Conservation (phyloP, 2,888 invertebrate species). For the Zeuzera pyrina region DNA sequence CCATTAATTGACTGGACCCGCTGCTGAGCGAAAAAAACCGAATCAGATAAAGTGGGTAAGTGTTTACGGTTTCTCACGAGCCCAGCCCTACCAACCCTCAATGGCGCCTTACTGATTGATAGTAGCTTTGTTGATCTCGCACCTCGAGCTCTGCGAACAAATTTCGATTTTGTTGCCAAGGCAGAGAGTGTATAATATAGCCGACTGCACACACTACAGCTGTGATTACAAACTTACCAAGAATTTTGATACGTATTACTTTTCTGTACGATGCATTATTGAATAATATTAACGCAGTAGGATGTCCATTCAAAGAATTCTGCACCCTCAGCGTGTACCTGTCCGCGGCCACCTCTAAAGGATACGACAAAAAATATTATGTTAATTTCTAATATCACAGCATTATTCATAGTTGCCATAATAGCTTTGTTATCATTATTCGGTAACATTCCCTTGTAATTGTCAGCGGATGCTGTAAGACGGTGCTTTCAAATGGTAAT, state of each 20-base stretch:
- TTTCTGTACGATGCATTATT: constrained; percentile 20
- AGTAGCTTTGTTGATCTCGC: constrained; percentile 57
- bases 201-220: too few species aligned
- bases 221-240: too few species aligned
- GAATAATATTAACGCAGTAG: constrained; percentile 14
- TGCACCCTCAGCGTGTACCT: constrained; percentile 70
- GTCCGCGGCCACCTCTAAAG: constrained; percentile 67
- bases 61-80: constrained; percentile 72
- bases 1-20: constrained; percentile 70
- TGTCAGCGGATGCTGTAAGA: constrained; percentile 30
- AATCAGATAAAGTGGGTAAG: constrained; percentile 69
- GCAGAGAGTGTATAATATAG: constrained; percentile 20
- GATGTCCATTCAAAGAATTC: constrained; percentile 67
- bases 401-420: constrained; percentile 65
- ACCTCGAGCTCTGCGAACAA: constrained; percentile 29
- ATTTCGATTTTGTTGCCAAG: constrained; percentile 21
- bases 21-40: constrained; percentile 57
- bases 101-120: constrained; percentile 73
- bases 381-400: constrained; percentile 63
- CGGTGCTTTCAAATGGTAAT: constrained; percentile 29
- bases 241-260: too few species aligned
- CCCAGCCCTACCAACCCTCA: constrained; percentile 66
- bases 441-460: constrained; percentile 52
- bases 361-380: constrained; percentile 65
- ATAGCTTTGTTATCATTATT: constrained; percentile 70